Conservation (phyloP, 2,888 invertebrate genomes). For the Agrochola lychnidis region DNA sequence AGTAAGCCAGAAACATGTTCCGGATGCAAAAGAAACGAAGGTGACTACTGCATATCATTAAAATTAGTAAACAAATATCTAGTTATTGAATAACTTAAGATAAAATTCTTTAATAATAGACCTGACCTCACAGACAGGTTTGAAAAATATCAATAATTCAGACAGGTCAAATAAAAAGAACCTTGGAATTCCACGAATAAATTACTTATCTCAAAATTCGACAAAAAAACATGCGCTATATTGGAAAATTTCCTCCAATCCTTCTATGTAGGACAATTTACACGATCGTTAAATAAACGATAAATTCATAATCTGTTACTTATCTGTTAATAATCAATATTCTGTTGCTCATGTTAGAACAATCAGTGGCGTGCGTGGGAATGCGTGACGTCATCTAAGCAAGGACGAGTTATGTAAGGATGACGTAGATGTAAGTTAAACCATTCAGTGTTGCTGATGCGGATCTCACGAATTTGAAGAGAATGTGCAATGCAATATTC, state of each 20-base stretch:
- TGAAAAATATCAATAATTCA: conserved; percentile 34
- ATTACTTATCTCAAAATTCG: conserved; percentile 25
- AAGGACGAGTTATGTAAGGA: conserved; percentile 67
- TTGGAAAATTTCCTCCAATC: conserved; percentile 38
- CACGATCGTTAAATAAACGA: conserved; percentile 50
- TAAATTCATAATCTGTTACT: conserved; percentile 45
- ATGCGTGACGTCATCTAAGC: conserved; percentile 59
- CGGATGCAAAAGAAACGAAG: conserved; percentile 46
- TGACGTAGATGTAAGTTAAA: conserved; percentile 59
- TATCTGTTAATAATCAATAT: conserved; percentile 59
- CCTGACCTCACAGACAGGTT: conserved; percentile 49
- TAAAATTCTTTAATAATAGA: conserved; percentile 41
- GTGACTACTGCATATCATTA: conserved; percentile 32
- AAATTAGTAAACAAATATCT: conserved; percentile 51
- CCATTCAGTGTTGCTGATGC: conserved; percentile 26
- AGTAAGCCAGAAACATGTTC: conserved; percentile 43
- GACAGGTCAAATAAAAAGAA: conserved; percentile 37
- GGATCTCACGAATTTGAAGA: conserved; percentile 45
- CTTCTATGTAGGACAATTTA: conserved; percentile 30
- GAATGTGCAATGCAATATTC: conserved; percentile 23
- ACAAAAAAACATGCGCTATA: conserved; percentile 27
- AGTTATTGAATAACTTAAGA: conserved; percentile 33
- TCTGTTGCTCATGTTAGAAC: conserved; percentile 48
- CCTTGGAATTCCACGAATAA: conserved; percentile 58
- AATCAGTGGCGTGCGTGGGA: conserved; percentile 57